A percentile compares a stretch with the other conserved stretches of the same genome.
Evolutionary conservation across 1,140 invertebrate genomes (phyloP).

Genomic region (Ostrea denselamellosa): DNA sequence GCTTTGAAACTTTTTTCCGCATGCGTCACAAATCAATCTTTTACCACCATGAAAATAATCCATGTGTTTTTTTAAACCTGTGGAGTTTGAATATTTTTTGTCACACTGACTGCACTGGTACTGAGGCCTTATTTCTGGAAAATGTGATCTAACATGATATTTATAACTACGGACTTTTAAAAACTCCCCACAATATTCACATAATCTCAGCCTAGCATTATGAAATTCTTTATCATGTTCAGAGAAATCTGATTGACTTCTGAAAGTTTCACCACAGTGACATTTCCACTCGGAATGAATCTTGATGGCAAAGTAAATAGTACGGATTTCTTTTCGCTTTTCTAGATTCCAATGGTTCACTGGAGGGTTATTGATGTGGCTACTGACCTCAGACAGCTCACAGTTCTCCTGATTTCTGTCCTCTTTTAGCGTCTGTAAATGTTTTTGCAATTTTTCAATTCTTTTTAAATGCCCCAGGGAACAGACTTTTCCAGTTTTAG

Average conservation of each 20-base stretch:
- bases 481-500: slow-evolving; percentile 13
- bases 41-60: background rate
- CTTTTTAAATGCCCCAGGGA: background rate
- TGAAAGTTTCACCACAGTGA: slow-evolving; percentile 2
- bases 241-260: background rate
- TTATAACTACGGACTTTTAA: background rate
- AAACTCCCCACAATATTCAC: slow-evolving; percentile 16
- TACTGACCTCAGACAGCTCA: background rate
- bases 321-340: background rate
- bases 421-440: background rate
- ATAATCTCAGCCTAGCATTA: background rate
- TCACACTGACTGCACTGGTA: slow-evolving; percentile 9
- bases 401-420: background rate
- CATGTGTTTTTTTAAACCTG: background rate
- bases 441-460: background rate
- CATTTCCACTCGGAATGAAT: slow-evolving; percentile 1
- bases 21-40: background rate
- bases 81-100: background rate
- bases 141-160: background rate
- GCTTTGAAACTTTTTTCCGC: background rate
- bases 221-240: slow-evolving; percentile 25
- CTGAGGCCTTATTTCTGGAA: background rate
- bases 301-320: background rate
- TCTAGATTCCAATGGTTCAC: background rate
- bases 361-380: too few species aligned